These are phyloP conservation scores for Scarus forsteni DNA, from an alignment of 2,797 vertebrate species.

Conservation along the genomic window DNA sequence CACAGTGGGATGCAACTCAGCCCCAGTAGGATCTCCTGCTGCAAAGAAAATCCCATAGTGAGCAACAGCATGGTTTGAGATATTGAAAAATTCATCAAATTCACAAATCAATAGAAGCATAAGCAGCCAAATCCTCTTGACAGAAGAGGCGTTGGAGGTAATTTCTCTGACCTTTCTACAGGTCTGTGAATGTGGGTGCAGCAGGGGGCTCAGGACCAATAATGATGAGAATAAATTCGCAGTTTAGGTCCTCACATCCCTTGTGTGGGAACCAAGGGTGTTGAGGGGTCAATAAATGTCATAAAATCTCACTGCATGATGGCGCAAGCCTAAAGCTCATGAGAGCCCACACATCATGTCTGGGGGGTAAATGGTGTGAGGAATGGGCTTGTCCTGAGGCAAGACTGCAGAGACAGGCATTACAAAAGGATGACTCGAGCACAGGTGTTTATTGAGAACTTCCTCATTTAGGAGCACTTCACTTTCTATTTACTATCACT, in stretches of 20 bases:
- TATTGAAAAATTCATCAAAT: slow-evolving; percentile 49
- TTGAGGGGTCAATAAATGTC: slow-evolving; percentile 67
- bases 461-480: slow-evolving; percentile 13
- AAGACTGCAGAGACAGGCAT: slow-evolving; percentile 20
- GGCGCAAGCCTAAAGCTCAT: slow-evolving; percentile 43
- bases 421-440: slow-evolving; percentile 7
- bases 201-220: slow-evolving; percentile 53
- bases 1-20: slow-evolving; percentile 68
- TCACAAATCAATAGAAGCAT: slow-evolving; percentile 54
- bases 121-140: slow-evolving; percentile 42
- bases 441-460: slow-evolving; percentile 9
- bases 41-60: slow-evolving; percentile 17
- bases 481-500: not conserved
- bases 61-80: slow-evolving; percentile 26
- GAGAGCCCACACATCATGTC: slow-evolving; percentile 30
- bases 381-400: slow-evolving; percentile 35
- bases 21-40: slow-evolving; percentile 38
- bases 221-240: slow-evolving; percentile 73
- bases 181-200: slow-evolving; percentile 58
- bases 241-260: slow-evolving; percentile 42
- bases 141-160: slow-evolving; percentile 17
- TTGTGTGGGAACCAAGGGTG: slow-evolving; percentile 14
- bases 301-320: slow-evolving; percentile 60
- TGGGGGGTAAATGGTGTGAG: slow-evolving; percentile 13
- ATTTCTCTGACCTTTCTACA: slow-evolving; percentile 73